phyloP scores from a whole-genome alignment of 2,797 vertebrate genomes.

The Phataginus tricuspis region DNA sequence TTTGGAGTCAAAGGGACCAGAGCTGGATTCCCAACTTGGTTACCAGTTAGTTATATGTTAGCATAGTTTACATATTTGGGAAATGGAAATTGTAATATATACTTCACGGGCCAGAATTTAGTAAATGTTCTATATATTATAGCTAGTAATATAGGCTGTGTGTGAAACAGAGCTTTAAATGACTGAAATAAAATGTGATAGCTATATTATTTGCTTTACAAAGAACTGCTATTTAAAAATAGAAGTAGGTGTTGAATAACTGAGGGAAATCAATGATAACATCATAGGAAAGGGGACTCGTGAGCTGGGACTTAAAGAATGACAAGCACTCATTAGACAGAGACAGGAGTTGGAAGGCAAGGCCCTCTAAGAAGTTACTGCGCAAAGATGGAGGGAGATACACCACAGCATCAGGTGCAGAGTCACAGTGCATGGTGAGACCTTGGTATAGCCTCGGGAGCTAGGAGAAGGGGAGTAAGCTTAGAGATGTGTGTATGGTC shows the following conservation, averaged over 20 bases:
- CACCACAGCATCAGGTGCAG: fast-evolving
- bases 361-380: background rate
- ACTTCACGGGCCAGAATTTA: background rate
- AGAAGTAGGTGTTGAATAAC: background rate
- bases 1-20: background rate
- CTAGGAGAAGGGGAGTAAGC: background rate
- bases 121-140: background rate
- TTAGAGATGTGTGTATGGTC: background rate
- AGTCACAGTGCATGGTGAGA: fast-evolving
- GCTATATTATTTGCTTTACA: background rate
- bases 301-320: background rate
- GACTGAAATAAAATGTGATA: background rate
- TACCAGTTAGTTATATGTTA: background rate
- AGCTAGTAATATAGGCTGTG: background rate
- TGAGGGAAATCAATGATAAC: background rate
- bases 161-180: background rate
- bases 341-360: fast-evolving
- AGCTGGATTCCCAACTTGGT: background rate
- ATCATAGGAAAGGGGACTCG: background rate
- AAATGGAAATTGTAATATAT: background rate
- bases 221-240: background rate
- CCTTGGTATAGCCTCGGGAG: background rate
- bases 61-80: background rate
- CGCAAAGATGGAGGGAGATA: background rate
- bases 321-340: background rate